phyloP scores from a whole-genome alignment of 2,797 vertebrate species.

The Oreochromis grahami region DNA sequence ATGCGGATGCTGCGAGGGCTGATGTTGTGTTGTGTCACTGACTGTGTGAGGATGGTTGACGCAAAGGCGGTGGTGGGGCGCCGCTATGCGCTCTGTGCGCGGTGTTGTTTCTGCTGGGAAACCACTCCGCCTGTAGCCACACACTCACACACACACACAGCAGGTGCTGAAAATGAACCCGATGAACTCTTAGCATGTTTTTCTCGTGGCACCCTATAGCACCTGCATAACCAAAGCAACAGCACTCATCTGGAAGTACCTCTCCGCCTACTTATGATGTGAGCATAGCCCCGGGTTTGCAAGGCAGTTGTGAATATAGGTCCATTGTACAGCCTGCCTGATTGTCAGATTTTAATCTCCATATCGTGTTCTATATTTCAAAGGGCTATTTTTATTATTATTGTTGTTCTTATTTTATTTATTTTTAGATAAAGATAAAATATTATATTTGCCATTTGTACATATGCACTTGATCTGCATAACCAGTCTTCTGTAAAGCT shows the following conservation, averaged over 20 bases:
- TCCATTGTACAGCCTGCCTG: background rate
- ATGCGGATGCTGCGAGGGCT: constrained; percentile 70
- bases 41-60: constrained; percentile 43
- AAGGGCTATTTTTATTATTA: background rate
- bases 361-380: background rate
- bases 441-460: background rate
- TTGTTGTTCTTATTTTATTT: background rate
- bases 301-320: background rate
- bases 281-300: background rate
- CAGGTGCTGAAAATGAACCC: constrained; percentile 11
- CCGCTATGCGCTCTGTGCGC: constrained; percentile 66
- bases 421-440: background rate
- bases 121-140: constrained; percentile 40
- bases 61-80: constrained; percentile 70
- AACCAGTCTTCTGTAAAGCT: background rate
- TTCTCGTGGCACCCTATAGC: background rate
- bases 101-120: constrained; percentile 40
- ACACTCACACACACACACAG: background rate
- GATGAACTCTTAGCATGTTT: background rate
- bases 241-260: background rate
- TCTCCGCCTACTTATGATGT: background rate
- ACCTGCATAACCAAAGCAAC: background rate
- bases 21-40: constrained; percentile 56
- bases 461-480: accelerated
- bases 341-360: background rate